Conservation (phyloP, 2,113 vertebrate genomes). For the Elachura formosa region DNA sequence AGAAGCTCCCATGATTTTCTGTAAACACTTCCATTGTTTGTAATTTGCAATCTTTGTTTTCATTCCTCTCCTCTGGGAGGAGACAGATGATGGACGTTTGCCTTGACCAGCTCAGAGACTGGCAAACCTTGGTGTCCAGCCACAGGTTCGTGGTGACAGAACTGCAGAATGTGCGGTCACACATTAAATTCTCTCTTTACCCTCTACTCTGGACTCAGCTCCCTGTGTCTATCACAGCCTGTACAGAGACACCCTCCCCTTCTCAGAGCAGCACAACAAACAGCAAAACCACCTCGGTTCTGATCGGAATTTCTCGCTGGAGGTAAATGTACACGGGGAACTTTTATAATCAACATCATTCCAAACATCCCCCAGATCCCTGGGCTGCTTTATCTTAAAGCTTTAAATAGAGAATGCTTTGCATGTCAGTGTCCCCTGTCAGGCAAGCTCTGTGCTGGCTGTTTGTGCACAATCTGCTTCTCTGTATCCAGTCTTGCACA, state of each 20-base stretch:
- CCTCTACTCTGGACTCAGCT: too few species aligned
- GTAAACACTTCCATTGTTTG: too few species aligned
- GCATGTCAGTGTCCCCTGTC: not conserved
- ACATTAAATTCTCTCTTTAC: too few species aligned
- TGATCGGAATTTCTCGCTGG: not conserved
- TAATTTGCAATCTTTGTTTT: too few species aligned
- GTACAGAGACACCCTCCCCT: not conserved
- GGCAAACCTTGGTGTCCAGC: too few species aligned
- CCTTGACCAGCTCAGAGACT: too few species aligned
- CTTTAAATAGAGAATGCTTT: not conserved
- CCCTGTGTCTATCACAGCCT: too few species aligned
- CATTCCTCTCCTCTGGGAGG: too few species aligned
- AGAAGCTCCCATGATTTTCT: too few species aligned
- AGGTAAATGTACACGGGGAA: accelerated
- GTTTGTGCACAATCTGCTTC: not conserved
- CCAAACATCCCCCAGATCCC: not conserved
- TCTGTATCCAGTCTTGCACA: not conserved
- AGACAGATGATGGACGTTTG: too few species aligned
- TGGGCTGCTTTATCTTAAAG: not conserved
- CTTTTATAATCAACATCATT: not conserved
- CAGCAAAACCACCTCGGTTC: not conserved
- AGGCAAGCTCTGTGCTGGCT: not conserved
- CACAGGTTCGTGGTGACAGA: too few species aligned
- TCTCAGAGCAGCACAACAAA: not conserved
- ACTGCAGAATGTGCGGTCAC: too few species aligned